Percentiles rank a stretch among this genome's conserved stretches.
These are phyloP conservation scores for Notarius quadriscutis DNA, from an alignment of 2,113 vertebrate genomes.

Conservation along the genomic window DNA sequence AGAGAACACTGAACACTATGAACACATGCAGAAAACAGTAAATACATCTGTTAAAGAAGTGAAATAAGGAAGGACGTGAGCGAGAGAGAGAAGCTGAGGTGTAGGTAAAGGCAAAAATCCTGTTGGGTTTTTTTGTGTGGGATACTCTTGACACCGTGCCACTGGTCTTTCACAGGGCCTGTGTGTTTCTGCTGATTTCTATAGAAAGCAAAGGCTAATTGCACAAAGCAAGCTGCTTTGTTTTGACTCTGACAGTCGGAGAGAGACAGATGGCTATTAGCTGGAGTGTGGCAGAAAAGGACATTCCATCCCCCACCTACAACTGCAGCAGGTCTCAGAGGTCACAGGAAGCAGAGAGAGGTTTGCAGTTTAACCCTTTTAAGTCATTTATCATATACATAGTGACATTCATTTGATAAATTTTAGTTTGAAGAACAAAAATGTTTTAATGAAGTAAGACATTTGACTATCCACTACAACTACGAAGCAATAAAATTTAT, in stretches of 20 bases:
- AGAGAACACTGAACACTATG: background rate
- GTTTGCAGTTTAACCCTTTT: background rate
- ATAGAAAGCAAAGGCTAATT: constrained; percentile 65
- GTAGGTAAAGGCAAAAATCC: background rate
- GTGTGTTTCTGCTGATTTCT: constrained; percentile 39
- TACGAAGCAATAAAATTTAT: background rate
- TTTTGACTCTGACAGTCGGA: constrained; percentile 63
- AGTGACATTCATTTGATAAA: background rate
- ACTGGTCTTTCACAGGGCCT: constrained; percentile 19
- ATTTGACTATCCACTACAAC: background rate
- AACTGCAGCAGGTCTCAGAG: constrained; percentile 25
- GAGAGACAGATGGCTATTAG: constrained; percentile 68
- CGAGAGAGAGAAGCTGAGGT: background rate
- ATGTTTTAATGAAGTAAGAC: background rate
- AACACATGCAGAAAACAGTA: constrained; percentile 65
- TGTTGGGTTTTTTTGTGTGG: background rate
- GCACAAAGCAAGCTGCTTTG: constrained; percentile 62
- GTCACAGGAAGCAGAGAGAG: constrained; percentile 16
- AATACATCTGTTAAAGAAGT: constrained; percentile 33
- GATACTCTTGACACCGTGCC: constrained; percentile 37
- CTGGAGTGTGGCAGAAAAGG: constrained; percentile 39
- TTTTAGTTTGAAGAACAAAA: background rate
- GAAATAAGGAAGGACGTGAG: background rate
- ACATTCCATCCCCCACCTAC: constrained; percentile 25
- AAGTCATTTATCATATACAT: background rate